These are phyloP conservation scores for Melanocharis versteri DNA, from an alignment of 2,113 vertebrate species.

Conservation along the genomic window DNA sequence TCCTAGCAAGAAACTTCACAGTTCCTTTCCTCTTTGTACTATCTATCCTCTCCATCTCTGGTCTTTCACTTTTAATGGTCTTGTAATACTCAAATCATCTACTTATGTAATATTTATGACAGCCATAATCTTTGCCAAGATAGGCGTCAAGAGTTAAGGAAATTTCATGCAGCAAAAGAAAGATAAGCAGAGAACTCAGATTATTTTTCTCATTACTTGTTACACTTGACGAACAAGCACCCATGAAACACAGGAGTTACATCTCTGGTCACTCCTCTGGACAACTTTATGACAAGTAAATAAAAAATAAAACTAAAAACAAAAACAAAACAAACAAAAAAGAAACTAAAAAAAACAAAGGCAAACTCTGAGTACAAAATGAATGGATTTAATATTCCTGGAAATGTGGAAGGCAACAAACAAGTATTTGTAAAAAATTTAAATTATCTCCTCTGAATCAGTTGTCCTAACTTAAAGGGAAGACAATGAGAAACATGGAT, in stretches of 20 bases:
- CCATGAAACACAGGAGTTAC: neutral
- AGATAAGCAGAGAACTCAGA: neutral
- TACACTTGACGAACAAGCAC: neutral
- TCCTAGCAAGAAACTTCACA: neutral
- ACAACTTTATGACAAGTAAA: neutral
- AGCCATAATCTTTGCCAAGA: neutral
- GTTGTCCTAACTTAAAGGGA: neutral
- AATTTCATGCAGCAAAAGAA: neutral
- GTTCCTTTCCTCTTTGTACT: neutral
- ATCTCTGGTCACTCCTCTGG: neutral
- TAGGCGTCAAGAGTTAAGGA: neutral
- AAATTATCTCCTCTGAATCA: neutral
- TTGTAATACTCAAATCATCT: neutral
- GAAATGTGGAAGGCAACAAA: neutral
- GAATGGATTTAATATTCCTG: neutral
- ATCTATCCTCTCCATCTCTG: neutral
- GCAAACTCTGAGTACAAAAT: neutral
- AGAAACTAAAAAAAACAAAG: neutral
- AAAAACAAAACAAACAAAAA: no score
- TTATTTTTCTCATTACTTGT: neutral
- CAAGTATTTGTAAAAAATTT: neutral
- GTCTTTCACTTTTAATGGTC: neutral
- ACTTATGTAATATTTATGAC: neutral
- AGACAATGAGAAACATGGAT: neutral
- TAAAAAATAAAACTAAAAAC: neutral